Conservation (phyloP, 1,140 invertebrate genomes). For the Adoxophyes honmai region DNA sequence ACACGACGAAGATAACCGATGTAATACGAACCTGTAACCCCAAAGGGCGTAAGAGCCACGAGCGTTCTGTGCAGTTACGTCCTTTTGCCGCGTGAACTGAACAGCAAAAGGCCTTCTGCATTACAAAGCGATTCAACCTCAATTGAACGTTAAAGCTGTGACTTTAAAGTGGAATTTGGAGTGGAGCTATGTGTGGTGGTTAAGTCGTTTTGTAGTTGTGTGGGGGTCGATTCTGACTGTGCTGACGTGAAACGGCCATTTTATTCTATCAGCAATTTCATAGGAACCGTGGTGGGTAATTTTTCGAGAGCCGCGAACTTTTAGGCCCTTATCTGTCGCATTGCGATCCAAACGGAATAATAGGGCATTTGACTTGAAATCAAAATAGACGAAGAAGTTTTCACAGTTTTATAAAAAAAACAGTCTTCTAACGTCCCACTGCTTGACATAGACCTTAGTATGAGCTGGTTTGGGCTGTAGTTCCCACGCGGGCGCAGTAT, state of each 20-base stretch:
- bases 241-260: conserved; percentile 48
- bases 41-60: too few relatives aligned
- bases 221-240: conserved; percentile 25
- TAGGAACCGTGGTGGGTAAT: conserved; percentile 15
- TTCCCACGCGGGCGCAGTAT: too few relatives aligned
- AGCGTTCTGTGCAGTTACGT: too few relatives aligned
- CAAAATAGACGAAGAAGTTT: too few relatives aligned
- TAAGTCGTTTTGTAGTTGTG: conserved; percentile 23
- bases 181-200: neutral
- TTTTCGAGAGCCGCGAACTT: conserved; percentile 6
- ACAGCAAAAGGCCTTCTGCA: conserved; percentile 28
- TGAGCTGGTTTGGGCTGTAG: too few relatives aligned
- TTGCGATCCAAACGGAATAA: neutral
- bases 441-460: too few relatives aligned
- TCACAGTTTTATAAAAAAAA: too few relatives aligned
- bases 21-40: conserved; percentile 36
- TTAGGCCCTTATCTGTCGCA: neutral
- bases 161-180: conserved; percentile 20
- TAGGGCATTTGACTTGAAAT: too few relatives aligned
- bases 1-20: conserved; percentile 36
- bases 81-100: too few relatives aligned
- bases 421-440: too few relatives aligned
- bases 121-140: conserved; percentile 17
- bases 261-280: conserved; percentile 50
- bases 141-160: conserved; percentile 15